A percentile compares a stretch with the other conserved stretches of the same genome.
phyloP scores from a whole-genome alignment of 2,797 vertebrate species.

The Schizopygopsis malacanthus region DNA sequence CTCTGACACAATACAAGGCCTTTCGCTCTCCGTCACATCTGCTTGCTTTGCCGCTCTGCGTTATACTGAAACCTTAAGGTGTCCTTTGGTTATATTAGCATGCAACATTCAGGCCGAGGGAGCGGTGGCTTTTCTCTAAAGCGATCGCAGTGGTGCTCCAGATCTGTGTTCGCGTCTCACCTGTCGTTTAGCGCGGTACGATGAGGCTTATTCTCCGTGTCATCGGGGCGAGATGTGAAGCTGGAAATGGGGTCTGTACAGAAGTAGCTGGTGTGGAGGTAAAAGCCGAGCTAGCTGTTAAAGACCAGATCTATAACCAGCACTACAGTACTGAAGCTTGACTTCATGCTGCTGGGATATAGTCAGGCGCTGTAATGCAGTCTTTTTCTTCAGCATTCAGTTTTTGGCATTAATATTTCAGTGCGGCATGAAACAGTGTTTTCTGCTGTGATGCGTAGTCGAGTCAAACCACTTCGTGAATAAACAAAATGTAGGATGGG shows the following conservation, averaged over 20 bases:
- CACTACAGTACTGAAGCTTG: neutral
- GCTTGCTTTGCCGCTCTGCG: neutral
- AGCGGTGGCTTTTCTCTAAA: neutral
- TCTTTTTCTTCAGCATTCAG: neutral
- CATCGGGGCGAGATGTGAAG: conserved; percentile 9
- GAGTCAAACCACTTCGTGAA: neutral
- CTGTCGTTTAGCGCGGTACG: neutral
- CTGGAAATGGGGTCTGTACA: conserved; percentile 35
- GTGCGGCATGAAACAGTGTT: neutral
- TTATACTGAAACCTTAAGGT: neutral
- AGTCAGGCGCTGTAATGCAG: neutral
- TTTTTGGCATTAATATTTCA: neutral
- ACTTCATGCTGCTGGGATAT: neutral
- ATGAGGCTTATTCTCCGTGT: neutral
- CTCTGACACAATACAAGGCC: conserved; percentile 6
- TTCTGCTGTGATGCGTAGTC: neutral
- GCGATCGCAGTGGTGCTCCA: neutral
- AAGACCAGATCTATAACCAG: neutral
- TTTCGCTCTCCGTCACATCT: neutral
- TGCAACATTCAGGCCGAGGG: neutral
- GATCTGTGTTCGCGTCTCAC: neutral
- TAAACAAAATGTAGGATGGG: neutral
- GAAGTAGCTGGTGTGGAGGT: conserved; percentile 39
- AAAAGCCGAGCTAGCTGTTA: neutral
- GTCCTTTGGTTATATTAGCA: neutral